phyloP scores from a whole-genome alignment of 2,113 vertebrate species.

The Phaethon lepturus region DNA sequence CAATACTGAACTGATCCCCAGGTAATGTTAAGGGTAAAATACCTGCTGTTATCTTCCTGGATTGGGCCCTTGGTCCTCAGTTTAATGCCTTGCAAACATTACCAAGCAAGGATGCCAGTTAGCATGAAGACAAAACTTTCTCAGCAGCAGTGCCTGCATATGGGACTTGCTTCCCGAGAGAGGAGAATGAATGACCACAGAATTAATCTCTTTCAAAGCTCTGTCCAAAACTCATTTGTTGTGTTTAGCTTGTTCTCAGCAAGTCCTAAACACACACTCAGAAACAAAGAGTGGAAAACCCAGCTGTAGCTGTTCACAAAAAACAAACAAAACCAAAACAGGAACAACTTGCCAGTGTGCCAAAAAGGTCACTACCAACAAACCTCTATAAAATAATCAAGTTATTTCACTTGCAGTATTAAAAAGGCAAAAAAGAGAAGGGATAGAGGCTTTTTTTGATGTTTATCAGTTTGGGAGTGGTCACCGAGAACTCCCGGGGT shows the following conservation, averaged over 20 bases:
- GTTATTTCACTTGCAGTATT: not conserved
- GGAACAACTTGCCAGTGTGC: not conserved
- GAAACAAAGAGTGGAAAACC: slow-evolving; percentile 42
- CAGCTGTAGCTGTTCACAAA: not conserved
- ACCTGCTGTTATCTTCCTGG: not conserved
- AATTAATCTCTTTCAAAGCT: slow-evolving; percentile 27
- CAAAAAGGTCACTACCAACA: not conserved
- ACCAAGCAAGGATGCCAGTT: not conserved
- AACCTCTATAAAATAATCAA: not conserved
- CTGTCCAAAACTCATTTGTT: slow-evolving; percentile 38
- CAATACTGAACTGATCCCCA: not conserved
- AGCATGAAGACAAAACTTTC: not conserved
- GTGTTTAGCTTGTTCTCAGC: slow-evolving; percentile 45
- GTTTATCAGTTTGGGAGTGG: not conserved
- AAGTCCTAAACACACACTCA: not conserved
- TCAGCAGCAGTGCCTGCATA: not conserved
- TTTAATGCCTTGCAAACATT: not conserved
- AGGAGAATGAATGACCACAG: not conserved
- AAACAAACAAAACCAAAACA: not conserved
- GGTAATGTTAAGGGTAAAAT: not conserved
- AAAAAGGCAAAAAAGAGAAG: not conserved
- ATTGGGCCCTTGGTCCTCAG: not conserved
- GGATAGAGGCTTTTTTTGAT: not conserved
- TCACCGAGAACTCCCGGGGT: not conserved
- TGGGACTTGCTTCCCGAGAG: not conserved